Evolutionary conservation across 2,797 vertebrate species (phyloP), one percentile per base, ranked within the genome.

Genomic region (Lagorchestes hirsutus): DNA sequence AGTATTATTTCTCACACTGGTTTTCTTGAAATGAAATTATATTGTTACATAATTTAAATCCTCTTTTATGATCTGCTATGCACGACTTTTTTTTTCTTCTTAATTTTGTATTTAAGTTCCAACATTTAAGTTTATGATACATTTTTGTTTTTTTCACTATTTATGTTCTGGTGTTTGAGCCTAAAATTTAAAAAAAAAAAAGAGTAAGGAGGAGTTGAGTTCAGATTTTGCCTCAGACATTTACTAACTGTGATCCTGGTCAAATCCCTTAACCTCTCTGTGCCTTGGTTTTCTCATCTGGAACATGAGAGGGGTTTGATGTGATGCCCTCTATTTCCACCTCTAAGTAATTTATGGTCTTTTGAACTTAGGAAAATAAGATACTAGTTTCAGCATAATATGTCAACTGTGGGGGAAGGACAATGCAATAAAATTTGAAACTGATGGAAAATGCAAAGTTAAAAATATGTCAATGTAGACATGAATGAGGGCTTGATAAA

Each of bases 361-460:
- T 82, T 50, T 24, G 22, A 46, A 50, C 40, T 40, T 87, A 87
- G 9, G 24, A 57, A 18, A 54, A 9, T 0, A 93, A 74, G 93
- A 82, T 94, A 1, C 40, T 57, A 24, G 28, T 11, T 50, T 0
- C 46, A 3, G 0, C 92, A 46, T 27, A 46, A 46, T 27, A 46
- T 94, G 55, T 54, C 58, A 96, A 93, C 6, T 55, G 28, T 14
- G 46, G 91, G 90, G 55, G 58, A 95, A 92, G 55, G 94, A 67
- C 91, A 95, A 93, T 28, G 90, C 40, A 27, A n/a, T 55, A n/a
- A 91, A 93, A 92, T 91, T 6, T 29, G 55, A 90, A 94, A 55
- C 34, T 55, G 40, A 91, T 46, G 54, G 90, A 74, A 55, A 94
- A 54, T 40, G 92, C 82, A 92, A 97, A 96, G 82, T 24, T 34